Conservation (phyloP, 2,113 vertebrate genomes). For the Dermatemys mawii region DNA sequence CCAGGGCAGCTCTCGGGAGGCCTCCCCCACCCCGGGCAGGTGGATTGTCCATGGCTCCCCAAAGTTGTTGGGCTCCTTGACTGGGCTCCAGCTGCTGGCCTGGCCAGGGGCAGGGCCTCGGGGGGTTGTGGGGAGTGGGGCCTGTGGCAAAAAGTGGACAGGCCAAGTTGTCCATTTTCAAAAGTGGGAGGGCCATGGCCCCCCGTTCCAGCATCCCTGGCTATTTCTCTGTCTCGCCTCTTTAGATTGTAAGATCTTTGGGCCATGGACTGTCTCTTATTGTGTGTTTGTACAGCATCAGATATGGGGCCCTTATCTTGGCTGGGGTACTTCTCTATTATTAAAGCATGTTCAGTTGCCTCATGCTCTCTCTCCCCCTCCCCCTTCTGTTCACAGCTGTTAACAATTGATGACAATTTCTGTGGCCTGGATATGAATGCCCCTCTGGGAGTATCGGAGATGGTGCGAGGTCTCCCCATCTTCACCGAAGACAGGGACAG, state of each 20-base stretch:
- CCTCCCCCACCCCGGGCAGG: too few relatives aligned
- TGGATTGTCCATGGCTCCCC: too few relatives aligned
- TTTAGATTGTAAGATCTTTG: background rate
- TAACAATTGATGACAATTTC: conserved; percentile 98
- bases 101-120: too few relatives aligned
- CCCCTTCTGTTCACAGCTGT: conserved; percentile 79
- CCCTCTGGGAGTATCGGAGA: conserved; percentile 94
- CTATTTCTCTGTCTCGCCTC: background rate
- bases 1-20: too few relatives aligned
- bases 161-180: too few relatives aligned
- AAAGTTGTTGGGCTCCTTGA: too few relatives aligned
- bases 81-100: too few relatives aligned
- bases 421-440: conserved; percentile 99
- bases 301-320: background rate
- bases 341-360: background rate
- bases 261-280: background rate
- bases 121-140: too few relatives aligned
- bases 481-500: conserved; percentile 92
- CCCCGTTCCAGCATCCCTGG: too few relatives aligned
- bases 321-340: background rate
- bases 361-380: background rate
- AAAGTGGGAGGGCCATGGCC: too few relatives aligned
- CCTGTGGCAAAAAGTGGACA: too few relatives aligned
- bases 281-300: background rate
- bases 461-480: conserved; percentile 93